Conservation (phyloP, 1,140 invertebrate genomes). For the Drosophila obscura region DNA sequence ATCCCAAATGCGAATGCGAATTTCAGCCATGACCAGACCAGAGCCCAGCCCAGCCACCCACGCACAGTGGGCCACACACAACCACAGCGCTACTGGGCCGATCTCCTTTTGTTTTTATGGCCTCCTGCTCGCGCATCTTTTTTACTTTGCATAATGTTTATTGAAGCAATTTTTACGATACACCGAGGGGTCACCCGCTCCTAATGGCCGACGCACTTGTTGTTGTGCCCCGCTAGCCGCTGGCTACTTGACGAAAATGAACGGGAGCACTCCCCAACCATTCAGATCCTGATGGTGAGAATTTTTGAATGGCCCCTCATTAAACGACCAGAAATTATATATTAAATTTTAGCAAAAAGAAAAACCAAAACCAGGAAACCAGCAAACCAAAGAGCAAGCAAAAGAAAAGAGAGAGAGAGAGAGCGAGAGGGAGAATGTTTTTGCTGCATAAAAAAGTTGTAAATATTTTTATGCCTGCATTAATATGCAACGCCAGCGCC, state of each 20-base stretch:
- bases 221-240: slow-evolving; percentile 25
- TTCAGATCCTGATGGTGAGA: slow-evolving; percentile 42
- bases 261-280: background rate
- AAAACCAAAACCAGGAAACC: slow-evolving; percentile 3
- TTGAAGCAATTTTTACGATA: slow-evolving; percentile 68
- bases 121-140: slow-evolving; percentile 19
- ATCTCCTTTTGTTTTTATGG: slow-evolving; percentile 43
- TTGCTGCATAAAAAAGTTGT: slow-evolving; percentile 78
- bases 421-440: background rate
- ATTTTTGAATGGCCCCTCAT: slow-evolving; percentile 77
- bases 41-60: slow-evolving; percentile 3
- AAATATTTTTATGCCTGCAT: slow-evolving; percentile 82
- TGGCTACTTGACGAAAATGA: slow-evolving; percentile 36
- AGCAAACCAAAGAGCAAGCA: background rate
- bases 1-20: slow-evolving; percentile 38
- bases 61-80: slow-evolving; percentile 51
- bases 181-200: slow-evolving; percentile 36
- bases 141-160: slow-evolving; percentile 70
- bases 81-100: background rate
- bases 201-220: slow-evolving; percentile 71
- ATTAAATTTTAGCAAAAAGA: slow-evolving; percentile 73
- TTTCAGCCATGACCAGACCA: background rate
- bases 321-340: slow-evolving; percentile 81
- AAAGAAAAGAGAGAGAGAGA: background rate
- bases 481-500: slow-evolving; percentile 71